phyloP scores from a whole-genome alignment of 1,140 invertebrate genomes.

The Lepidurus arcticus region DNA sequence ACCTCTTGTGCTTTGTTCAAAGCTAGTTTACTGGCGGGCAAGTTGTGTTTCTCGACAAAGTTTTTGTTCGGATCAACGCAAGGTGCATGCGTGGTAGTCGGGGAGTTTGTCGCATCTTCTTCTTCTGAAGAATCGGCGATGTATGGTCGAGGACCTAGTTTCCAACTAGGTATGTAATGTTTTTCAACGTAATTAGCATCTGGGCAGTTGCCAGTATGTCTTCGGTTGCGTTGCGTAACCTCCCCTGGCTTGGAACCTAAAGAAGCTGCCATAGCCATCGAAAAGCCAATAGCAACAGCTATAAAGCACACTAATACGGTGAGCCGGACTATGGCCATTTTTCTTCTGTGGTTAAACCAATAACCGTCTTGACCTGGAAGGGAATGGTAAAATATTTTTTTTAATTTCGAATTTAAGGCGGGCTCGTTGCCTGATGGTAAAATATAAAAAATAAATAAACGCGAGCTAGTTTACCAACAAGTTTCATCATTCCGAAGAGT shows the following conservation, averaged over 20 bases:
- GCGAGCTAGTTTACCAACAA: not conserved
- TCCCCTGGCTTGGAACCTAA: not conserved
- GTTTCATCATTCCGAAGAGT: not conserved
- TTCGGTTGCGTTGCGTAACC: not conserved
- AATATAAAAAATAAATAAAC: not conserved
- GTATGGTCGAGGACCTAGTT: not conserved
- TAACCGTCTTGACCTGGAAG: not conserved
- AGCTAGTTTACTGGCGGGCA: not conserved
- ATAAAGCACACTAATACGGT: not conserved
- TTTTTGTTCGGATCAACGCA: not conserved
- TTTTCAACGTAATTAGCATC: slow-evolving; percentile 10
- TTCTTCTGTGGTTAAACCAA: not conserved
- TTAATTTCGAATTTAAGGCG: no score
- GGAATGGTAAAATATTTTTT: not conserved
- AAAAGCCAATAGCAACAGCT: slow-evolving; percentile 6
- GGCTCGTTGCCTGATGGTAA: no score
- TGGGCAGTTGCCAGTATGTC: slow-evolving; percentile 17
- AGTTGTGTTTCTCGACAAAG: not conserved
- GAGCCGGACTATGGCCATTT: not conserved
- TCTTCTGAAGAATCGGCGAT: not conserved
- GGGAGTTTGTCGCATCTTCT: not conserved
- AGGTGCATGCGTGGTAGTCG: not conserved
- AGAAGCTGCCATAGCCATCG: not conserved
- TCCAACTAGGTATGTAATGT: not conserved
- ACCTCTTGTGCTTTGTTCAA: not conserved